Evolutionary conservation across 92 coral and sea anemone species (phyloP), one percentile per base, ranked within the genome.

Genomic region (Actinernus sp.): DNA sequence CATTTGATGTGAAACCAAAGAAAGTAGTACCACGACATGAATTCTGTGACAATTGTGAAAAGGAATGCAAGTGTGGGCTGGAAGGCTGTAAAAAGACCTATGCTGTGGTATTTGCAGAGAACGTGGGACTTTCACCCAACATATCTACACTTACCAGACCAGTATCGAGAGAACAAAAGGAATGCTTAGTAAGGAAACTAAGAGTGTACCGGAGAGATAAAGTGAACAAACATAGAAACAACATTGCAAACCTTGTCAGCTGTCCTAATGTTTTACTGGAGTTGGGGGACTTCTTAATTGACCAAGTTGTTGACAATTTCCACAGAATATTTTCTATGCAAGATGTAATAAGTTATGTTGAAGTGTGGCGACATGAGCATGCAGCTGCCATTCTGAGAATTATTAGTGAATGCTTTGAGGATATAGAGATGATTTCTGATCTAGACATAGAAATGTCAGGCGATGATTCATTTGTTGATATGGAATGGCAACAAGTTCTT

Each of bases 1-100:
- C 29, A 19, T 9, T 40, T 43, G 68, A 28, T n/a, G n/a, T n/a
- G n/a, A n/a, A n/a, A n/a, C n/a, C n/a, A n/a, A n/a, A n/a, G n/a
- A n/a, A n/a, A n/a, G n/a, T n/a, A n/a, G n/a, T n/a, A n/a, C n/a
- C n/a, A n/a, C n/a, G n/a, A n/a, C n/a, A n/a, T n/a, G n/a, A n/a
- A 14, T 61, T 52, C 28, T 61, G 68, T 28, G 23, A 11, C 17
- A 61, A 61, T 54, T 61, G 68, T 61, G n/a, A n/a, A n/a, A n/a
- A n/a, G n/a, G n/a, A n/a, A n/a, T n/a, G n/a, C n/a, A n/a, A n/a
- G n/a, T n/a, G n/a, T n/a, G n/a, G n/a, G n/a, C n/a, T n/a, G n/a
- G n/a, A n/a, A n/a, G n/a, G n/a, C n/a, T n/a, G n/a, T n/a, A n/a
- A n/a, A n/a, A n/a, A n/a, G n/a, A n/a, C n/a, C n/a, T n/a, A n/a